Evolutionary conservation across 2,113 vertebrate species (phyloP).

Genomic region (Turdus rufiventris): DNA sequence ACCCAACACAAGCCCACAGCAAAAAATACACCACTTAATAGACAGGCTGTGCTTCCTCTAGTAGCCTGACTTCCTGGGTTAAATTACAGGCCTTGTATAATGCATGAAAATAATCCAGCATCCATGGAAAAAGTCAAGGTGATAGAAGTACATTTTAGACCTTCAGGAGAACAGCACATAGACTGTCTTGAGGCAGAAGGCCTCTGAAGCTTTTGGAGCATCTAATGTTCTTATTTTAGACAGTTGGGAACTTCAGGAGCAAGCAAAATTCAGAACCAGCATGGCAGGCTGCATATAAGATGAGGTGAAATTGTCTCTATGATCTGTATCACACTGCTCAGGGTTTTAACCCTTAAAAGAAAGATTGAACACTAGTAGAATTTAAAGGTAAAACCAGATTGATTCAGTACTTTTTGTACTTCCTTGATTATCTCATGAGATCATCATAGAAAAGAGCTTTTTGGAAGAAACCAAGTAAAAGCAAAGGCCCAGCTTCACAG

Average conservation of each 20-base stretch:
- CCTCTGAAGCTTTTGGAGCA: background rate
- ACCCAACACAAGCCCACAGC: background rate
- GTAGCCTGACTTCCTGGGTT: background rate
- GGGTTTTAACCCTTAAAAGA: background rate
- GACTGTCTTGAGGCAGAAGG: background rate
- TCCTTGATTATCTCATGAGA: background rate
- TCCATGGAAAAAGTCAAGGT: background rate
- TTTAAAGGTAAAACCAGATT: background rate
- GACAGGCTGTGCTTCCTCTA: background rate
- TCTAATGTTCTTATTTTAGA: background rate
- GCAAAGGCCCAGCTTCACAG: background rate
- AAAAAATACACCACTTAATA: background rate
- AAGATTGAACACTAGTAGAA: background rate
- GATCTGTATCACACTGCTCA: background rate
- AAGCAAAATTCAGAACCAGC: background rate
- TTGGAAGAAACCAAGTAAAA: background rate
- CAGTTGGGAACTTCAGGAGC: background rate
- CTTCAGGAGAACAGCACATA: background rate
- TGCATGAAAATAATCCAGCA: background rate
- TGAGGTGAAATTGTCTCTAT: background rate
- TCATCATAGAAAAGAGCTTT: background rate
- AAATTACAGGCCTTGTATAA: background rate
- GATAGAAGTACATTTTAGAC: background rate
- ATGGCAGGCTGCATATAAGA: background rate
- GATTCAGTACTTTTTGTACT: background rate